Base-by-base conservation (phyloP, 2,113 vertebrate species). In the Enhydra lutris region DNA sequence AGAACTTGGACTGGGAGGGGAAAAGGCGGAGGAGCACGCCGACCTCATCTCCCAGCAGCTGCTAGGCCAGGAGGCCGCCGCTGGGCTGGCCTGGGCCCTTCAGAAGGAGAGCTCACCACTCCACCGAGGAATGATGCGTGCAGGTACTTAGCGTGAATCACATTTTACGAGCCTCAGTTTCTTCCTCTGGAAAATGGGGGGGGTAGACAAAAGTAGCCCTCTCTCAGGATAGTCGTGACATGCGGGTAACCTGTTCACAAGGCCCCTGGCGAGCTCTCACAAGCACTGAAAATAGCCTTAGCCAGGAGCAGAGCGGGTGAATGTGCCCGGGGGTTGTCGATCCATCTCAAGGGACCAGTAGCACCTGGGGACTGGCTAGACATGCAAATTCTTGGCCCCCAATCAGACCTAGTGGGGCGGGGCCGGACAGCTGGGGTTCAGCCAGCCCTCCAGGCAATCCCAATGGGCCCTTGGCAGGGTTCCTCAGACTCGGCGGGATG, bases 61-160 rank as follows among this genome's bases (percentile, higher is more conserved):
- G 90, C 63, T 10, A 45, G 47, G 17, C 34, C n/a, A 3, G 57
- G 15, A 80, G 23, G 34, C 15, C 6, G 1, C 31, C 26, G 14
- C 42, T 50, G 61, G 47, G 17, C 42, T 50, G 34, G 59, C 34
- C n/a, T 26, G 6, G 24, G 78, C 26, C n/a, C n/a, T 80, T 36
- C 20, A 21, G 47, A 31, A 13, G 50, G 61, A 59, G 47, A 50
- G 26, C 81, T 42, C 45, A 34, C 23, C 15, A 15, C 26, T 6
- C 17, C 4, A 11, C 0, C 0, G 3, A 14, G 45, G 26, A 12
- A 1, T 6, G 42, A 31, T 1, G 8, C 18, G 9, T 36, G 39
- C 50, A 14, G 61, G 34, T 9, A 18, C 63, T 63, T 12, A 7
- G 20, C 45, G 29, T 36, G 7, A 47, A 47, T 0, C 29, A 1